A percentile compares a stretch with the other conserved stretches of the same genome.
Evolutionary conservation across 2,888 invertebrate species (phyloP).

Genomic region (Heteromurus nitidus): DNA sequence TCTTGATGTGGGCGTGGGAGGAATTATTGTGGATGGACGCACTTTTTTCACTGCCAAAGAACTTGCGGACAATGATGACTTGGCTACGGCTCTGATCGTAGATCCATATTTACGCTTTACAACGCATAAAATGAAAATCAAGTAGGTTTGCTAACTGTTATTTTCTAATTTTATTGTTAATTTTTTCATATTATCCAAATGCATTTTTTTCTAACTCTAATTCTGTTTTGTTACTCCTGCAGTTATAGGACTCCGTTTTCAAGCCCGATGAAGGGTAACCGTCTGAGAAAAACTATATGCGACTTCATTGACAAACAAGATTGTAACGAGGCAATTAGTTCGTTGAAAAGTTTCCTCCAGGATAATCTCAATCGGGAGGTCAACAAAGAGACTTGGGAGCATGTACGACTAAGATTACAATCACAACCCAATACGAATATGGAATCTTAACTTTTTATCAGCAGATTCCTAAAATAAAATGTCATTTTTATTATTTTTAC

Average conservation of each 20-base stretch:
- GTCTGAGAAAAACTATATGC: conserved; percentile 11
- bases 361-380: conserved; percentile 36
- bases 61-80: conserved; percentile 97
- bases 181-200: neutral
- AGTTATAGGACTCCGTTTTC: conserved; percentile 54
- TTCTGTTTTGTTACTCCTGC: neutral
- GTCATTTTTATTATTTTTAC: conserved; percentile 35
- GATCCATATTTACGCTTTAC: conserved; percentile 96
- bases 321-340: conserved; percentile 10
- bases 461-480: neutral
- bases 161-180: neutral
- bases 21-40: conserved; percentile 41
- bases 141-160: conserved; percentile 76
- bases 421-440: neutral
- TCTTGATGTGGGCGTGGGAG: conserved; percentile 8
- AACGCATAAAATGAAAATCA: conserved; percentile 98
- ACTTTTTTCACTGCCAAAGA: conserved; percentile 85
- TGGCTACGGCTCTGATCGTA: conserved; percentile 94
- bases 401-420: conserved; percentile 32
- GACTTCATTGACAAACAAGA: conserved; percentile 32
- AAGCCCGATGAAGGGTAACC: conserved; percentile 34
- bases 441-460: neutral
- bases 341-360: neutral
- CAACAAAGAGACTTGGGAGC: conserved; percentile 43
- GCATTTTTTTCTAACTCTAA: too few species aligned